Conservation (phyloP, 2,797 vertebrate species). For the Poeciliopsis gracilis region DNA sequence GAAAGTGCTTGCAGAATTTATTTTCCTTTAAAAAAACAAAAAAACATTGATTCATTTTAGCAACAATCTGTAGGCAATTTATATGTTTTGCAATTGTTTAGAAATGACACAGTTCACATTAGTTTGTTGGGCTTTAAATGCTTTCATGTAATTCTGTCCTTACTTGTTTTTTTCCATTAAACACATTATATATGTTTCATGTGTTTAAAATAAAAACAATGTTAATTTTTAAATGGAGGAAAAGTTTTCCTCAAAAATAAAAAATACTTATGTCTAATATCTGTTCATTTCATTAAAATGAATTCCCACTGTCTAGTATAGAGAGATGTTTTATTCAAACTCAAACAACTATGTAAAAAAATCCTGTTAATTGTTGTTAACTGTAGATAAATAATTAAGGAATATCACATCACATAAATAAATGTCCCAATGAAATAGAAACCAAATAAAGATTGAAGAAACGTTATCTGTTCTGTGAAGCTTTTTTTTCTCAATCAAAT, state of each 20-base stretch:
- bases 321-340: too few relatives aligned
- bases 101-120: background rate
- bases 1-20: constrained; percentile 10
- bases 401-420: too few relatives aligned
- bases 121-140: constrained; percentile 11
- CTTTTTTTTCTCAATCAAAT: too few relatives aligned
- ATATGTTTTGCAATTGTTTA: constrained; percentile 3
- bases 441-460: too few relatives aligned
- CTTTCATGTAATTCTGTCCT: background rate
- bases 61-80: background rate
- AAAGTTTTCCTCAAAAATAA: constrained; percentile 54
- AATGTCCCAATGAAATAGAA: too few relatives aligned
- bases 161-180: background rate
- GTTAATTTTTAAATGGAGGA: constrained; percentile 33
- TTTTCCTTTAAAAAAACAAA: background rate
- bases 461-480: too few relatives aligned
- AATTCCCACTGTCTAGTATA: too few relatives aligned
- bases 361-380: too few relatives aligned
- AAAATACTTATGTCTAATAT: constrained; percentile 20
- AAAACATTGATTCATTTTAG: constrained; percentile 12
- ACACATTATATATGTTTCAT: too few relatives aligned
- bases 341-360: too few relatives aligned
- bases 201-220: constrained; percentile 1
- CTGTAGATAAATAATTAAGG: too few relatives aligned
- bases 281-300: too few relatives aligned